Base-by-base conservation (phyloP, 2,113 vertebrate species). In the Chaenocephalus aceratus region DNA sequence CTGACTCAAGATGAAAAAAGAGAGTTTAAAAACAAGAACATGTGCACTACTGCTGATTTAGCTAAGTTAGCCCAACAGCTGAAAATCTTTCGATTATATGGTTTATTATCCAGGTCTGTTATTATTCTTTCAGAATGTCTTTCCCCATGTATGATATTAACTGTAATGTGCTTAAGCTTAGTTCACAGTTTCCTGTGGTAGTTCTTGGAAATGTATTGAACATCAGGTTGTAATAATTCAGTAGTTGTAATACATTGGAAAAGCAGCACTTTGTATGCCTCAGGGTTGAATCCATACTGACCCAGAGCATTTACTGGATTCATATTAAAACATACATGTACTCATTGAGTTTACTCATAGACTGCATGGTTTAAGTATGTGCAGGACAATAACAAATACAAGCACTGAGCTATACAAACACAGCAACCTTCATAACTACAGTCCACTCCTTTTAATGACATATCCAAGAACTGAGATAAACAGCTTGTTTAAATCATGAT, bases 401-500 rank as follows among this genome's bases (percentile, higher is more conserved):
- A 49, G 3, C 53, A 23, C 16, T 63, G 52, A 59, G 26, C 23
- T 23, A 12, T 14, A 16, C 18, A 74, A 46, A 61, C 49, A 45
- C 75, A 46, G 58, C 49, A 57, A 71, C 66, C 56, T 46, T 30
- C 49, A 10, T 41, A 45, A 52, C 34, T 34, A n/a, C 75, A 57
- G 2, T 34, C 36, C 4, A 7, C 41, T 34, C 36, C 10, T 41
- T 48, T 0, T 79, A 18, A 75, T 61, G 68, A 72, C 26, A 77
- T 21, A 44, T 36, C 2, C 2, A 65, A 56, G 63, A 56, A 72
- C 26, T 15, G 8, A 49, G 48, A 45, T 75, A 21, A 82, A 66
- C 62, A 26, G 4, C 36, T 74, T 8, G 11, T 34, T 63, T 53
- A 51, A 76, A 63, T 73, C 53, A 41, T 56, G 58, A 74, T 75